A percentile compares a stretch with the other conserved stretches of the same genome.
These are phyloP conservation scores for Aspidoscelis tigris DNA, from an alignment of 2,113 vertebrate species.

Conservation along the genomic window DNA sequence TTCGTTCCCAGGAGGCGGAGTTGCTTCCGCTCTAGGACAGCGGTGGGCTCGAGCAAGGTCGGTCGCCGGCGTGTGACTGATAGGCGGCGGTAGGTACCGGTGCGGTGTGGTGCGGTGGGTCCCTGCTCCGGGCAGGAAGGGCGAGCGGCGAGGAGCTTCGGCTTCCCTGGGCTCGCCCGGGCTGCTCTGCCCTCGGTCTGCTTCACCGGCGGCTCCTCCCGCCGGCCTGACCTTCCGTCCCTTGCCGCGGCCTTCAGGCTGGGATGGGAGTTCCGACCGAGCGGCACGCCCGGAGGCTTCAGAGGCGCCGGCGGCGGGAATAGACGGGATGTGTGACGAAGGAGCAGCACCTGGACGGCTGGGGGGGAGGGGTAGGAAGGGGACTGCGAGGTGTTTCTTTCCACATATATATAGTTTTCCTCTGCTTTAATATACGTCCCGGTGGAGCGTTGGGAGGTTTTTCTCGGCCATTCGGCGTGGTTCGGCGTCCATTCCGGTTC, in stretches of 20 bases:
- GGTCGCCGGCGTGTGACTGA: slow-evolving; percentile 24
- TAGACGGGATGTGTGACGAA: too few species aligned
- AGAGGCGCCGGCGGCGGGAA: too few species aligned
- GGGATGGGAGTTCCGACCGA: not conserved
- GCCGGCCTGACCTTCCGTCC: not conserved
- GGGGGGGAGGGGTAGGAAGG: too few species aligned
- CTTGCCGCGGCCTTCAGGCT: not conserved
- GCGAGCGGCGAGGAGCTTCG: not conserved
- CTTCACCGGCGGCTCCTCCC: not conserved
- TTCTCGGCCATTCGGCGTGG: not conserved
- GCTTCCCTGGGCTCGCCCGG: not conserved
- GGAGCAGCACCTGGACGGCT: too few species aligned
- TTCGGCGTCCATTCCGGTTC: too few species aligned
- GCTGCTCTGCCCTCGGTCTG: not conserved
- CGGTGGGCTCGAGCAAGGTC: slow-evolving; percentile 31
- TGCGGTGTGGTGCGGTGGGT: not conserved
- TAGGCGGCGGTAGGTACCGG: not conserved
- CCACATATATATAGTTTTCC: too few species aligned
- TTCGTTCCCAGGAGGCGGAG: not conserved
- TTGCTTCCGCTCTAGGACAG: rapidly evolving
- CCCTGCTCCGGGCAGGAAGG: not conserved
- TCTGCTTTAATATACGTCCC: too few species aligned
- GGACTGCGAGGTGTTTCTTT: too few species aligned
- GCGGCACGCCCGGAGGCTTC: not conserved
- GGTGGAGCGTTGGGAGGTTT: too few species aligned